A percentile compares a stretch with the other conserved stretches of the same genome.
Conservation (phyloP, 37 sponge, comb jelly and placozoan species). For the Tethya wilhelma region DNA sequence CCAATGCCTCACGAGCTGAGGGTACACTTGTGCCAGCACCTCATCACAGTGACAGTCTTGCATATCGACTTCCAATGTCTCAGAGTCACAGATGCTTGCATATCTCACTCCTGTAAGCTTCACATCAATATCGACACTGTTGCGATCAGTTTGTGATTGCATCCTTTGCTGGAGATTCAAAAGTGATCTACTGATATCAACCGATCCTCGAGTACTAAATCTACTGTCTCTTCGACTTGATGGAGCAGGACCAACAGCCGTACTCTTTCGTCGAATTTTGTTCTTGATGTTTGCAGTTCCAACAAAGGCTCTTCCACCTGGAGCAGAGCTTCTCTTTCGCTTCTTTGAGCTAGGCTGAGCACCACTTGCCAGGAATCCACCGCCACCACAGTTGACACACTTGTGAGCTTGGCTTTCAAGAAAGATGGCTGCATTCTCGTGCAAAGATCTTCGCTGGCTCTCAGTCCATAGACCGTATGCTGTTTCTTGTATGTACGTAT, state of each 20-base stretch:
- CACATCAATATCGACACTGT: no score
- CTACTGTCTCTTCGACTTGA: neutral
- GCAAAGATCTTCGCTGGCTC: slow-evolving; percentile 75
- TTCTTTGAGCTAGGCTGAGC: neutral
- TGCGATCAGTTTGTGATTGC: no score
- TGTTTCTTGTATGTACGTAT: slow-evolving; percentile 86
- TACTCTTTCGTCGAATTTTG: slow-evolving; percentile 24
- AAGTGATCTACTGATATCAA: no score
- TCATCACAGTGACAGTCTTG: slow-evolving; percentile 83
- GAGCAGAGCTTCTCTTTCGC: neutral
- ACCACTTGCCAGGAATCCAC: slow-evolving; percentile 61
- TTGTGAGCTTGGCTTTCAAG: slow-evolving; percentile 87
- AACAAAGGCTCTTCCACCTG: slow-evolving; percentile 26
- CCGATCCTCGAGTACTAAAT: neutral
- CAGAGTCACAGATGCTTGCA: slow-evolving; percentile 1
- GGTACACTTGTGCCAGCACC: slow-evolving; percentile 82
- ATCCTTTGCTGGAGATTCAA: no score
- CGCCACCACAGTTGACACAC: slow-evolving; percentile 89
- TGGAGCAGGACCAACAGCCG: neutral
- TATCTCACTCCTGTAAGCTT: slow-evolving; percentile 8
- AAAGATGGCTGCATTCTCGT: slow-evolving; percentile 77
- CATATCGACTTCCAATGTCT: slow-evolving; percentile 19
- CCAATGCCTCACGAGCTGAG: slow-evolving; percentile 90
- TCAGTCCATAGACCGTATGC: slow-evolving; percentile 77
- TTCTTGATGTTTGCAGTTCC: slow-evolving; percentile 24